Evolutionary conservation across 1,140 invertebrate species (phyloP), one percentile per base, ranked within the genome.

Genomic region (Rhizoglyphus robini): DNA sequence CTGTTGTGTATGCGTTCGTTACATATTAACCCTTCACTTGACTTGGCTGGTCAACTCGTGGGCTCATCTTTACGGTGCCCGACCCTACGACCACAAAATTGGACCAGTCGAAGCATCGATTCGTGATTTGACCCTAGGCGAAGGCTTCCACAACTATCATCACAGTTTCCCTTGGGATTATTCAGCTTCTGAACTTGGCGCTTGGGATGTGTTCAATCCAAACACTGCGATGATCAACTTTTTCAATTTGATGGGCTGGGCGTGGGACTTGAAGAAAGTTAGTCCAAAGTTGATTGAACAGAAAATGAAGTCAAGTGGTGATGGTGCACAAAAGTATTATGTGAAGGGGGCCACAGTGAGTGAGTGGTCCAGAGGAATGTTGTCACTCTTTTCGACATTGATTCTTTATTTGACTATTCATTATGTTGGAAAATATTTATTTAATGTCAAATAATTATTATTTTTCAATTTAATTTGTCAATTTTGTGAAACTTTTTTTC

Each of bases 111-210:
- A 83, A 70, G 81, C 81, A 69, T 36, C 71, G 0, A 66, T 74
- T 11, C 80, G 81, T 1, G 74, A 77, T 0, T 71, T 80, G 25
- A 70, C 77, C 27, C 76, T 80, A 1, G 81, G 81, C 47, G 60
- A 81, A 18, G 79, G 79, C 11, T 79, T 77, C 67, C 79, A 81
- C 70, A 81, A 81, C 70, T 82, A 79, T 71, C 81, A 82, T 67
- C 81, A 82, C 68, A 76, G 75, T 0, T 82, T 82, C 69, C 81
- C 81, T 0, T 74, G 75, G 46, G 81, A 96, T 73, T 92, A 92
- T 80, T 88, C 89, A 73, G 85, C 87, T 1, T 80, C 86, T 3
- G 88, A 90, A 73, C 77, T 88, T 0, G 86, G 89, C 51, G 69
- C 51, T 32, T 88, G 86, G 76, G 29, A 51, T 79, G 79, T 3